phyloP scores from a whole-genome alignment of 2,113 vertebrate species.

The Brevimyrus niger region DNA sequence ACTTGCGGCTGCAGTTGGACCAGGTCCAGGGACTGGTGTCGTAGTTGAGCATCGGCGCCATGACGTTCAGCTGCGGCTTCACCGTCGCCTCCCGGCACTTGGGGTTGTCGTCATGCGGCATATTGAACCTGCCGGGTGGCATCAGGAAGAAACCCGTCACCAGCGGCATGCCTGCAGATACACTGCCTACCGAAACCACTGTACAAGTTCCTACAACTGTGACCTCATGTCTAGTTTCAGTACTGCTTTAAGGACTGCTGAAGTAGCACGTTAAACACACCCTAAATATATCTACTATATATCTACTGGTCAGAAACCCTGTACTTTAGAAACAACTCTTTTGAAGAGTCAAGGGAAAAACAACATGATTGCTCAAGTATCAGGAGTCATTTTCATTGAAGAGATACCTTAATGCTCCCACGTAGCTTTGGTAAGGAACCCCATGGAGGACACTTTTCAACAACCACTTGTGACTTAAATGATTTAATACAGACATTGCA shows the following conservation, averaged over 20 bases:
- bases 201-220: neutral
- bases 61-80: slow-evolving; percentile 88
- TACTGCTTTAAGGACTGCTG: neutral
- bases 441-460: neutral
- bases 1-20: slow-evolving; percentile 96
- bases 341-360: neutral
- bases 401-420: neutral
- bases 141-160: neutral
- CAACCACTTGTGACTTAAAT: neutral
- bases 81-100: slow-evolving; percentile 86
- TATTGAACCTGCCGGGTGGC: slow-evolving; percentile 75
- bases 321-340: neutral
- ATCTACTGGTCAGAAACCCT: neutral
- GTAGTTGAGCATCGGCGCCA: slow-evolving; percentile 93
- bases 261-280: neutral
- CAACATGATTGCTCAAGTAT: neutral
- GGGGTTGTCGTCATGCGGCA: slow-evolving; percentile 91
- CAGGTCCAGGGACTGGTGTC: slow-evolving; percentile 93
- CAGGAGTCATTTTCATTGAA: neutral
- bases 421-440: neutral
- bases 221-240: neutral
- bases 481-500: neutral
- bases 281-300: neutral
- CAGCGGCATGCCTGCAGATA: neutral
- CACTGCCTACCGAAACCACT: neutral